These are phyloP conservation scores for Myripristis murdjan DNA, from an alignment of 2,797 vertebrate species.

Conservation along the genomic window DNA sequence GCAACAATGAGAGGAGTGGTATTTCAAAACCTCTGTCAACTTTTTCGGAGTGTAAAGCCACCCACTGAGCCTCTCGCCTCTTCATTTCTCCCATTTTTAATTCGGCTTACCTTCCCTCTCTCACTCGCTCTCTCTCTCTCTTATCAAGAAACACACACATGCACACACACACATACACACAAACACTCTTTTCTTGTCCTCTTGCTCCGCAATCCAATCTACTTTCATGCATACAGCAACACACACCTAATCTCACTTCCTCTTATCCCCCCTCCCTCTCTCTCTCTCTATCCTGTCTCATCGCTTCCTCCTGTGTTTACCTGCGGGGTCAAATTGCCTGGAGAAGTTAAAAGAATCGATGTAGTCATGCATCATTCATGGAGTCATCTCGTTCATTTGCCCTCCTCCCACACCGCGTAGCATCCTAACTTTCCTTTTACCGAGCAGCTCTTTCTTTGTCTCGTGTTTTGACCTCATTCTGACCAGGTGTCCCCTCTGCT, in stretches of 20 bases:
- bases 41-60: slow-evolving; percentile 24
- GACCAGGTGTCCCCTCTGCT: background rate
- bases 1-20: slow-evolving; percentile 35
- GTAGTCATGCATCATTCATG: slow-evolving; percentile 64
- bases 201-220: slow-evolving; percentile 31
- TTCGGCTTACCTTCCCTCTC: slow-evolving; percentile 27
- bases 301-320: slow-evolving; percentile 58
- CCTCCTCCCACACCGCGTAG: slow-evolving; percentile 24
- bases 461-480: background rate
- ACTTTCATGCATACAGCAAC: slow-evolving; percentile 38
- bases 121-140: slow-evolving; percentile 9
- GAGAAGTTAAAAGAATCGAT: slow-evolving; percentile 42
- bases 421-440: slow-evolving; percentile 3
- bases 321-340: slow-evolving; percentile 56
- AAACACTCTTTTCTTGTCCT: slow-evolving; percentile 29
- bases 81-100: slow-evolving; percentile 31
- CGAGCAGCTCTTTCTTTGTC: slow-evolving; percentile 13
- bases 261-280: background rate
- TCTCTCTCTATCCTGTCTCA: slow-evolving; percentile 25
- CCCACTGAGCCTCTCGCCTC: slow-evolving; percentile 23
- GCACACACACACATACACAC: background rate
- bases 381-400: slow-evolving; percentile 45
- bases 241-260: slow-evolving; percentile 1
- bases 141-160: slow-evolving; percentile 23
- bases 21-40: slow-evolving; percentile 41